phyloP scores from a whole-genome alignment of 2,113 vertebrate genomes.

The Epinephelus lanceolatus region DNA sequence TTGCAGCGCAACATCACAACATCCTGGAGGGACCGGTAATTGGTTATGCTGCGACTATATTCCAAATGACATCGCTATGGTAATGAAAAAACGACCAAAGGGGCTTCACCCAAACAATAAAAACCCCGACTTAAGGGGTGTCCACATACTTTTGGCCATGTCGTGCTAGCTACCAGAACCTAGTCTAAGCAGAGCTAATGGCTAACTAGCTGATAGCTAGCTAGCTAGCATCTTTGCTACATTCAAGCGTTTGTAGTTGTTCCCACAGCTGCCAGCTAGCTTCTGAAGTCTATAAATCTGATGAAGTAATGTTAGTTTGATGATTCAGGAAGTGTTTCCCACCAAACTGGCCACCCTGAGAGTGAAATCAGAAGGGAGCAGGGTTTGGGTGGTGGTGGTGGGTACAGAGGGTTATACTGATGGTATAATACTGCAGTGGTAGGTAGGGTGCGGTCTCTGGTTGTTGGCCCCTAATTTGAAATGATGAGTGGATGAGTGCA shows the following conservation, averaged over 20 bases:
- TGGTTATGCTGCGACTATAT: too few relatives aligned
- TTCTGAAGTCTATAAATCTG: neutral
- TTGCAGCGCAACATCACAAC: too few relatives aligned
- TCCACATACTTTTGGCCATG: conserved; percentile 10
- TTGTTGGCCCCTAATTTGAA: conserved; percentile 43
- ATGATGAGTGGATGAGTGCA: conserved; percentile 47
- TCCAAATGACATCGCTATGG: too few relatives aligned
- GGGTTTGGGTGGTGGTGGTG: neutral
- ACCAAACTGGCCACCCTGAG: neutral
- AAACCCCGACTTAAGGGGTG: neutral
- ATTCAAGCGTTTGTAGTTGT: neutral
- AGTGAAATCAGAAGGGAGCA: neutral
- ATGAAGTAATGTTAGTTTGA: neutral
- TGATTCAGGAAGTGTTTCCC: conserved; percentile 38
- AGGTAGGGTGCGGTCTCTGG: conserved; percentile 14
- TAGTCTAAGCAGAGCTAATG: neutral
- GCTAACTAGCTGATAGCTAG: neutral
- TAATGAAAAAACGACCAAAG: too few relatives aligned
- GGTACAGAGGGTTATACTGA: conserved; percentile 33
- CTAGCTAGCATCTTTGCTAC: neutral
- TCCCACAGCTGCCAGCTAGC: too few relatives aligned
- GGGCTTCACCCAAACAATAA: neutral
- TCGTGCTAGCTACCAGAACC: neutral
- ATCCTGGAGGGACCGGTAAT: too few relatives aligned
- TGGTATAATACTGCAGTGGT: conserved; percentile 57